Percentiles rank a stretch among this genome's conserved stretches.
These are phyloP conservation scores for Enteromius paludinosus DNA, from an alignment of 2,797 vertebrate species.

Conservation along the genomic window DNA sequence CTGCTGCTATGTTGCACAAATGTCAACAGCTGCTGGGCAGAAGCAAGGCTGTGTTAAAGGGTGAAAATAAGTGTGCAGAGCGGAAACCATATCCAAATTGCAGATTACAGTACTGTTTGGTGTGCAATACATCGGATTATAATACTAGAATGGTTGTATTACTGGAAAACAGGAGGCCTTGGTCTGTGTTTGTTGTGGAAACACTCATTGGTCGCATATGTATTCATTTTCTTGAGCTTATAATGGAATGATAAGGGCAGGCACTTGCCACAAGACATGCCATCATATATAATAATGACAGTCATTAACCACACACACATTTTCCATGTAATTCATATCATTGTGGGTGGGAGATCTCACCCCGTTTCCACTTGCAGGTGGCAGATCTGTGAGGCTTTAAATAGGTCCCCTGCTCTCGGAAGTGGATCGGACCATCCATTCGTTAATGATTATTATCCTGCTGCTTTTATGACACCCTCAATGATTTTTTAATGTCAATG, in stretches of 20 bases:
- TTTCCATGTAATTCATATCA: slow-evolving; percentile 49
- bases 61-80: slow-evolving; percentile 22
- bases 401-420: slow-evolving; percentile 44
- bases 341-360: slow-evolving; percentile 41
- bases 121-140: slow-evolving; percentile 8
- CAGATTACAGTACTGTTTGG: slow-evolving; percentile 7
- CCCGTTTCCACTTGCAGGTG: slow-evolving; percentile 42
- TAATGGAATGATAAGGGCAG: slow-evolving; percentile 42
- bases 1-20: slow-evolving; percentile 40
- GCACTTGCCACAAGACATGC: slow-evolving; percentile 31
- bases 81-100: slow-evolving; percentile 24
- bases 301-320: slow-evolving; percentile 47
- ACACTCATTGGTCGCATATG: neutral
- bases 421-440: slow-evolving; percentile 60
- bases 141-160: neutral
- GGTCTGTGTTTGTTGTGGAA: slow-evolving; percentile 26
- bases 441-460: slow-evolving; percentile 66
- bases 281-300: slow-evolving; percentile 46
- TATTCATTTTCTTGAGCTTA: slow-evolving; percentile 34
- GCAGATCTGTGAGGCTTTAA: slow-evolving; percentile 52
- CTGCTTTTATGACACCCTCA: slow-evolving; percentile 65
- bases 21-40: slow-evolving; percentile 45
- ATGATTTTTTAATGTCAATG: slow-evolving; percentile 69
- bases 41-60: slow-evolving; percentile 40
- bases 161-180: neutral